phyloP scores from a whole-genome alignment of 2,113 vertebrate genomes.

The Xiphophorus maculatus region DNA sequence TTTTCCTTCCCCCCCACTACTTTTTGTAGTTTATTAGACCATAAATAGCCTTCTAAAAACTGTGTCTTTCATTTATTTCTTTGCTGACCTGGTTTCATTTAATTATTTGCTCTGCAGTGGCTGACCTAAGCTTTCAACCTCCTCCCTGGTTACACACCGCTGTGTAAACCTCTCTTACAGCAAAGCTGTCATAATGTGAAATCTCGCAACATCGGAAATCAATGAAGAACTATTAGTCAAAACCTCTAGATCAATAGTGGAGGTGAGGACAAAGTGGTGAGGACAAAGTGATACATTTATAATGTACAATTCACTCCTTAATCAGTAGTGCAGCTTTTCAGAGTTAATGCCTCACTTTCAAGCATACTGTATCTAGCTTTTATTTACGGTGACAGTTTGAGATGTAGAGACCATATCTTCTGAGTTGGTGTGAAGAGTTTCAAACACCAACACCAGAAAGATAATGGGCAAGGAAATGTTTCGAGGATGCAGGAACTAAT shows the following conservation, averaged over 20 bases:
- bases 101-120: slow-evolving; percentile 35
- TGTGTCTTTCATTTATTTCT: slow-evolving; percentile 5
- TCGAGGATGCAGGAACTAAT: slow-evolving; percentile 27
- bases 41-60: slow-evolving; percentile 1
- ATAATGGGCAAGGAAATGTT: slow-evolving; percentile 44
- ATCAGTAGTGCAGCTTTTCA: not conserved
- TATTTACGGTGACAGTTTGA: slow-evolving; percentile 4
- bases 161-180: slow-evolving; percentile 20
- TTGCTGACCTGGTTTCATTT: slow-evolving; percentile 48
- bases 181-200: slow-evolving; percentile 1
- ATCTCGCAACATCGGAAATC: not conserved
- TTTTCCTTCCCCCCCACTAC: not conserved
- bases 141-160: slow-evolving; percentile 9
- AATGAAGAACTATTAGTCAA: not conserved
- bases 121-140: slow-evolving; percentile 19
- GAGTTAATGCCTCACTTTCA: not conserved
- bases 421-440: too few relatives aligned
- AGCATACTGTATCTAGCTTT: slow-evolving; percentile 12
- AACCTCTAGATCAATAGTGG: not conserved
- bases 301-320: not conserved
- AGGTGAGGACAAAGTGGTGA: too few relatives aligned
- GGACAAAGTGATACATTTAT: not conserved
- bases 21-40: slow-evolving; percentile 1
- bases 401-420: not conserved
- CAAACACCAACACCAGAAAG: slow-evolving; percentile 3